Conservation (phyloP, 2,113 vertebrate genomes). For the Panurus biarmicus region DNA sequence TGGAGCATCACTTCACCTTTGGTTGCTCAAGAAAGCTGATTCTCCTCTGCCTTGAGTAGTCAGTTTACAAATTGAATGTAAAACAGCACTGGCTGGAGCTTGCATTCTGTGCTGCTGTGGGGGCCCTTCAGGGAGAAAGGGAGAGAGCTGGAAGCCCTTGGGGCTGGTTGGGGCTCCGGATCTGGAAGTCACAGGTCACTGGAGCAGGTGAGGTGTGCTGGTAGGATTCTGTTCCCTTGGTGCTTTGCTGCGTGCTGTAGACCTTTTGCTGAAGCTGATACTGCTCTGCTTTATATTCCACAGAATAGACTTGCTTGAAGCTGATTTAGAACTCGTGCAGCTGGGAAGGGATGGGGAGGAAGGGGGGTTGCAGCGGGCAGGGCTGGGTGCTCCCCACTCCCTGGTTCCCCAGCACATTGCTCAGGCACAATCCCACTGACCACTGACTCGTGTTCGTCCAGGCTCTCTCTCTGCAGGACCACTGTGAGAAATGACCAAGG, state of each 20-base stretch:
- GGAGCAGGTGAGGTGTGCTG: background rate
- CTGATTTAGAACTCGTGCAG: fast-evolving
- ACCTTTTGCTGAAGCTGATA: background rate
- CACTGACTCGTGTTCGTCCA: background rate
- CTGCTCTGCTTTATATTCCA: background rate
- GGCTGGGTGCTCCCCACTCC: background rate
- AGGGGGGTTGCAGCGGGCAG: background rate
- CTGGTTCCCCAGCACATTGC: fast-evolving
- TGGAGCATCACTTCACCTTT: background rate
- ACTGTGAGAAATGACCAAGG: background rate
- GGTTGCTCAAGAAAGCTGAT: background rate
- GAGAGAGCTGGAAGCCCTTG: background rate
- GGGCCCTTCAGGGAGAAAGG: background rate
- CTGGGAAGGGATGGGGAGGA: background rate
- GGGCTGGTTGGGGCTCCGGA: background rate
- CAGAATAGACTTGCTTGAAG: fast-evolving
- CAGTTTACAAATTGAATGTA: background rate
- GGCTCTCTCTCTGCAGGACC: background rate
- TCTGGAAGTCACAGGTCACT: background rate
- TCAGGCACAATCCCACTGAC: fast-evolving
- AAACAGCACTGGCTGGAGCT: background rate
- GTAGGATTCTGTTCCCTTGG: background rate
- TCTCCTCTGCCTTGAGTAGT: background rate
- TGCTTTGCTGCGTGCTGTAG: background rate
- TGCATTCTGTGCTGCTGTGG: background rate